Base-by-base conservation (phyloP, 2,797 vertebrate genomes). In the Dryobates pubescens region DNA sequence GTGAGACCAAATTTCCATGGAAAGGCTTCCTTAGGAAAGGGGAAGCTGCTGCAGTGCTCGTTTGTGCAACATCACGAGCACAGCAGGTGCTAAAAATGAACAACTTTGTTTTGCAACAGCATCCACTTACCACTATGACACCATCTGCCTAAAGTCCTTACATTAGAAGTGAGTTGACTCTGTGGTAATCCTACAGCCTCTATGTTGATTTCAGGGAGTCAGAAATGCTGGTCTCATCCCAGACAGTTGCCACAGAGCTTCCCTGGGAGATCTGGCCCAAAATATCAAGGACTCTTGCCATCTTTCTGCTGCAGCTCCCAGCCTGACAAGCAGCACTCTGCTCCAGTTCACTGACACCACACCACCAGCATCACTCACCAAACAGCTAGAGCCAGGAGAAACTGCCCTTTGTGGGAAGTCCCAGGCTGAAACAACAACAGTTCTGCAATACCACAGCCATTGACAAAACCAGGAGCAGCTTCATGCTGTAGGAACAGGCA, bases 41-140 rank as follows among this genome's bases (percentile, higher is more conserved):
- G 73, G 93, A 93, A 93, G 76, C 68, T 71, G 76, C 61, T 51
- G 67, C 75, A 76, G 38, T 14, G 1, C 20, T 71, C 2, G 0
- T 38, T 61, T 32, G 17, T n/a, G 64, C 75, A 80, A 71, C 26
- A 71, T 36, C 57, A 26, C 0, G 3, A 94, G 71, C 2, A 5
- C 71, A 68, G 83, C 10, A 49, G 43, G 38, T 29, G 83, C 90
- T 88, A 74, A 79, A 91, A 88, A 67, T 13, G 30, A 76, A 6
- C 53, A 5, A 49, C 53, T 30, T 23, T 24, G 0, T 74, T 71
- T 77, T 59, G 71, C 61, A 67, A 17, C 1, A 54, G 68, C 72
- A 26, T 17, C 23, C 2, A 1, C n/a, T 38, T 17, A 43, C 22
- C 51, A 4, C 23, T 22, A 24, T 9, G 5, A 5, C 38, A 7